Base-by-base conservation (phyloP, 2,113 vertebrate species). In the Sinocyclocheilus anshuiensis region DNA sequence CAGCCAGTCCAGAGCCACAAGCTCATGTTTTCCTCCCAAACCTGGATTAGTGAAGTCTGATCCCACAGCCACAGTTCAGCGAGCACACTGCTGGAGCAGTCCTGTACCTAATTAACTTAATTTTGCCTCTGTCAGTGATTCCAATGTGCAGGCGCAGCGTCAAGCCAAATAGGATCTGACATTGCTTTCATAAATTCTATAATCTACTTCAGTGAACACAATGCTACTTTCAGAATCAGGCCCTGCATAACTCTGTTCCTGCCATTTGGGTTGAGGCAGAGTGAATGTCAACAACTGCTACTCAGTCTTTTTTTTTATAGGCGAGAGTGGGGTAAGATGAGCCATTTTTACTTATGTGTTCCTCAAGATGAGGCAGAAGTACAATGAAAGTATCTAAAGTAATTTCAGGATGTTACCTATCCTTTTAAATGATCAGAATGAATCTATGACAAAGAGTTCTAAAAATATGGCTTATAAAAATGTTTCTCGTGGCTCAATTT, bases 101-200 rank as follows among this genome's bases (percentile, higher is more conserved):
- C 71, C 86, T 84, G 75, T 81, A 84, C 86, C 89, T 89, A 89
- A 91, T 92, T 91, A 90, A 91, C 77, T 88, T 75, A 75, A 90
- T 91, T 90, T 85, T 85, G 83, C 86, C 77, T 50, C 78, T 75
- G 82, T 87, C 86, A 88, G 81, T 89, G 88, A 81, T 84, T 87
- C 85, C 89, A 84, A n/a, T 87, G 79, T 87, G 80, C 24, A 63
- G 63, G 83, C 77, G 69, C 69, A 84, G 74, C 83, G 29, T 87
- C 67, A 63, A 69, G 55, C 55, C 79, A 84, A 85, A 89, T 86
- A 71, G 80, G 80, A 88, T 88, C 76, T 84, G 89, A 87, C 87
- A 74, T 50, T 81, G 76, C 84, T 89, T 89, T 86, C 61, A 50
- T 81, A 86, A 85, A 81, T 50, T 79, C 74, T 65, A 42, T 50